Base-by-base conservation (phyloP, 2,888 invertebrate genomes). In the Eucera pruinosa region DNA sequence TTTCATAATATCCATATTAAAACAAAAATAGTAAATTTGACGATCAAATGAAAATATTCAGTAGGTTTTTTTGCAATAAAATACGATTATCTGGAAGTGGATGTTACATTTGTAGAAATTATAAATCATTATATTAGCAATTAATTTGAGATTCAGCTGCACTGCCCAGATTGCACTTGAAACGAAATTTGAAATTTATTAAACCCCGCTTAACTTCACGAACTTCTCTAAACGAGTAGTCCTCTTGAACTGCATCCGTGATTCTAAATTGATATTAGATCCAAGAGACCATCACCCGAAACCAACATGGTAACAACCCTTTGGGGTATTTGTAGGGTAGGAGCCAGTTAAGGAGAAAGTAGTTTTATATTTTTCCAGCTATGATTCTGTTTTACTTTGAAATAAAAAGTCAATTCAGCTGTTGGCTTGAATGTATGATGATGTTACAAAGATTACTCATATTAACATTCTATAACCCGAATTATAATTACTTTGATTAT, bases 111-210 rank as follows among this genome's bases (percentile, higher is more conserved):
- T 68, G 43, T 36, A 48, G 50, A 66, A 55, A 76, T 77, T 71
- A 74, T 69, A 74, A 72, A 71, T 76, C 70, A 60, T 65, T 65
- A 68, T 43, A 62, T 54, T 41, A 45, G 73, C 62, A 73, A 80
- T 80, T 77, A 83, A 83, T 84, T 64, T 80, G 80, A 73, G 52
- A 84, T 84, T 83, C 82, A 71, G 82, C 80, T 82, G 80, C 81
- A 81, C 74, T 72, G 67, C 66, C 52, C 60, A 65, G 70, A 73
- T 69, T 65, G 50, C 61, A 47, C 43, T 9, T 36, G 67, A 57
- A 62, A 80, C 43, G 79, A 80, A 82, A 77, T 80, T 80, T 61
- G 77, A 64, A 82, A 80, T 77, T 84, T 82, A 84, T 84, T 78
- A 84, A 82, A 84, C 84, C 66, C 78, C 78, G 80, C 84, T 84